phyloP scores from a whole-genome alignment of 2,888 invertebrate genomes.

The Mycalesis mineus region DNA sequence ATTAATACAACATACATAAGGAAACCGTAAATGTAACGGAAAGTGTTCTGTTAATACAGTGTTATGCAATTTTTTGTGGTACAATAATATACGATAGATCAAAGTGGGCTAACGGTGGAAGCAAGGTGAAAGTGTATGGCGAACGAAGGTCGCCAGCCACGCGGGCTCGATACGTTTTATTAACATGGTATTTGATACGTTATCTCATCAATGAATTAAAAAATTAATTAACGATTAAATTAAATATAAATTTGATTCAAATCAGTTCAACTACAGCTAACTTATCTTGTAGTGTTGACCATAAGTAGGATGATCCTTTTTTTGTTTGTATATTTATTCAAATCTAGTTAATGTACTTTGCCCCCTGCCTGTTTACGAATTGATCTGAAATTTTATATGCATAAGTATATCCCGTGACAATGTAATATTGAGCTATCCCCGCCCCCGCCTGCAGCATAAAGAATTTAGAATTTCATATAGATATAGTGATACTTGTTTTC shows the following conservation, averaged over 20 bases:
- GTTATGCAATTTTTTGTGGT: slow-evolving; percentile 10
- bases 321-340: no score
- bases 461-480: no score
- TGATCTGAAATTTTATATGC: no score
- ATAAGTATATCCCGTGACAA: no score
- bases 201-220: slow-evolving; percentile 7
- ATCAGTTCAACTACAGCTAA: neutral
- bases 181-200: slow-evolving; percentile 13
- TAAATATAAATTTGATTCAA: neutral
- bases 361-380: no score
- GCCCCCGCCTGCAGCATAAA: no score
- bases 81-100: slow-evolving; percentile 47
- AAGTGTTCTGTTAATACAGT: neutral
- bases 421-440: no score
- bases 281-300: neutral
- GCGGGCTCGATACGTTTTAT: slow-evolving; percentile 29
- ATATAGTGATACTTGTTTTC: no score
- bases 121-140: slow-evolving; percentile 62
- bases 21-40: neutral
- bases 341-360: no score
- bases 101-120: slow-evolving; percentile 54
- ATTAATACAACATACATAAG: neutral
- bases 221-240: neutral
- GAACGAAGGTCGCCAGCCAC: slow-evolving; percentile 52
- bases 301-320: no score